phyloP scores from a whole-genome alignment of 2,797 vertebrate species.

The Tarsius wallacei region DNA sequence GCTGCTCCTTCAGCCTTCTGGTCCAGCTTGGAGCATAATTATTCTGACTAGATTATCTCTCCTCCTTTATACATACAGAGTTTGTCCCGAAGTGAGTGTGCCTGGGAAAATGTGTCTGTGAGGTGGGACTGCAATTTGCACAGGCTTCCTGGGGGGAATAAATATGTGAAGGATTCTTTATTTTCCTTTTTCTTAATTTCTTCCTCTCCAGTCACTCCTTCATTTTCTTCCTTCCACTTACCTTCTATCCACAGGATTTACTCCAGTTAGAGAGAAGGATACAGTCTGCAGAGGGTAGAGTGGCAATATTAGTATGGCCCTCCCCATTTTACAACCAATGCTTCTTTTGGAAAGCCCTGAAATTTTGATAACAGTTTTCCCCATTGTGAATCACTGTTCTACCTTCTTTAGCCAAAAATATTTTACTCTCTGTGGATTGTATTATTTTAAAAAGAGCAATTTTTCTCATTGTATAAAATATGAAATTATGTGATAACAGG shows the following conservation, averaged over 20 bases:
- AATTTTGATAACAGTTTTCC: not conserved
- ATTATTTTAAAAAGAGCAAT: not conserved
- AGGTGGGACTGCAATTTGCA: not conserved
- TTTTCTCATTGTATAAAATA: not conserved
- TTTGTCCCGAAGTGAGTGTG: not conserved
- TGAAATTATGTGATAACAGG: not conserved
- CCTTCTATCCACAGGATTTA: not conserved
- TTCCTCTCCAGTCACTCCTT: not conserved
- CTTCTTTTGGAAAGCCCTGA: not conserved
- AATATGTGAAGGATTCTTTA: slow-evolving; percentile 33
- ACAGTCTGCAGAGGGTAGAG: not conserved
- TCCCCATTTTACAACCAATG: not conserved
- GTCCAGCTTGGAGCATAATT: not conserved
- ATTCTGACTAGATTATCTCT: slow-evolving; percentile 50
- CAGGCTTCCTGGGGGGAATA: not conserved
- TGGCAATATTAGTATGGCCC: not conserved
- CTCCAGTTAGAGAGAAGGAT: not conserved
- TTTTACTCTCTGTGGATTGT: slow-evolving; percentile 19
- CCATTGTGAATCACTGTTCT: not conserved
- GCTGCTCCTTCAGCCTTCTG: not conserved
- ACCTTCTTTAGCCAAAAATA: not conserved
- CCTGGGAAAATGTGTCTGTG: not conserved
- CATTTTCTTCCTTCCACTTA: not conserved
- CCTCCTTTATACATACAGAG: not conserved
- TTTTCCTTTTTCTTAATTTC: not conserved